A percentile compares a stretch with the other conserved stretches of the same genome.
phyloP scores from a whole-genome alignment of 37 sponge, comb jelly and placozoan species.

The Beroe forskalii region DNA sequence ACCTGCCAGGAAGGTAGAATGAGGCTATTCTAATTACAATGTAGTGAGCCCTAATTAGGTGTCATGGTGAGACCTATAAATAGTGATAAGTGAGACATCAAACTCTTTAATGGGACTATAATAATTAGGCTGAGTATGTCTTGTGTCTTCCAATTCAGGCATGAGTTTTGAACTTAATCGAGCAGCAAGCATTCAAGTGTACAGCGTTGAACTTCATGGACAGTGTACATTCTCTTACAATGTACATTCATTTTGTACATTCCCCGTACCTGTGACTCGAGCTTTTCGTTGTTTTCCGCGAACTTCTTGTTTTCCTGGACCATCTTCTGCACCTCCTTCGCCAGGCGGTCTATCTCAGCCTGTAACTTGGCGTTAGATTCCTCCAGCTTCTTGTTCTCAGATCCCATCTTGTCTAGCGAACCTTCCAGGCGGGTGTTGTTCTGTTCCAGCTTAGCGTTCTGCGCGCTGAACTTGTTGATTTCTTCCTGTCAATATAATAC shows the following conservation, averaged over 20 bases:
- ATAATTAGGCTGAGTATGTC: too few relatives aligned
- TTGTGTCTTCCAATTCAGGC: too few relatives aligned
- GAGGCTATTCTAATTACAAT: too few relatives aligned
- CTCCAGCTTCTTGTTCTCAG: constrained; percentile 12
- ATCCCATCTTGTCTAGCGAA: background rate
- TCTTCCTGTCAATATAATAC: constrained; percentile 47
- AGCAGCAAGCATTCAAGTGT: too few relatives aligned
- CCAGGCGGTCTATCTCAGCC: constrained; percentile 3
- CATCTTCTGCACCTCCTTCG: constrained; percentile 4
- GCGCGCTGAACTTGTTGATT: constrained; percentile 7
- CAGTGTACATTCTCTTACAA: too few relatives aligned
- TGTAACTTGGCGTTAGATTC: background rate
- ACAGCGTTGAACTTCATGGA: too few relatives aligned
- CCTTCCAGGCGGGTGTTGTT: constrained; percentile 3
- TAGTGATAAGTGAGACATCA: too few relatives aligned
- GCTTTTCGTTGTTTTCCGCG: constrained; percentile 32
- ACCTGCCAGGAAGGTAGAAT: too few relatives aligned
- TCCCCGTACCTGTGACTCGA: constrained; percentile 21
- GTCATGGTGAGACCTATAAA: too few relatives aligned
- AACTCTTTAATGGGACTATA: too few relatives aligned
- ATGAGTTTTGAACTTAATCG: too few relatives aligned
- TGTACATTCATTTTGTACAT: background rate
- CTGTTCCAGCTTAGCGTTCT: constrained; percentile 1
- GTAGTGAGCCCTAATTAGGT: too few relatives aligned
- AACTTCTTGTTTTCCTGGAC: constrained; percentile 33